These are phyloP conservation scores for Vireo altiloquus DNA, from an alignment of 2,113 vertebrate species.

Conservation along the genomic window DNA sequence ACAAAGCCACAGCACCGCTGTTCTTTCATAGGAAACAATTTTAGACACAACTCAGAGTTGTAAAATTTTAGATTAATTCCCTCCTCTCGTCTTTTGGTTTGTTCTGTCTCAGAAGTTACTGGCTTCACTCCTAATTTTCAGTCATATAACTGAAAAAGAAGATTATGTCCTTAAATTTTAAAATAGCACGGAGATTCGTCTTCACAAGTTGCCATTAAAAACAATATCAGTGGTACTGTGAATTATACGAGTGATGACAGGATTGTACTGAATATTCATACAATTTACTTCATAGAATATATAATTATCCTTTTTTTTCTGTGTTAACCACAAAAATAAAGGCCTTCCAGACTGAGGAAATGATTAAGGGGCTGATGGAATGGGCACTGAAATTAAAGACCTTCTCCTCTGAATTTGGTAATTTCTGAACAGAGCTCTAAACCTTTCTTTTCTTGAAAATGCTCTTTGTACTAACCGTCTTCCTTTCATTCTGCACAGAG, in stretches of 20 bases:
- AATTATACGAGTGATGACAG: conserved; percentile 10
- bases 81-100: background rate
- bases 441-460: background rate
- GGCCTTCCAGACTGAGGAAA: background rate
- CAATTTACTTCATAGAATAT: background rate
- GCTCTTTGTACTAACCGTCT: background rate
- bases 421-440: background rate
- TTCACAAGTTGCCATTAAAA: background rate
- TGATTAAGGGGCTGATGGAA: background rate
- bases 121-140: background rate
- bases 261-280: background rate
- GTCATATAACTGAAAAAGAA: background rate
- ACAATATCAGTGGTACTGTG: background rate
- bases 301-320: background rate
- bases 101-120: background rate
- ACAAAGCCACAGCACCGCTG: background rate
- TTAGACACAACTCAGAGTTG: background rate
- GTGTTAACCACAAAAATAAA: background rate
- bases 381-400: background rate
- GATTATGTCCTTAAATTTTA: background rate
- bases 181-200: background rate
- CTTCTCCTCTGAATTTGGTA: background rate
- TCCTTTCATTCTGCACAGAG: background rate
- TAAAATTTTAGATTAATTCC: background rate
- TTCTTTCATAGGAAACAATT: background rate